Percentiles rank a stretch among this genome's conserved stretches.
Evolutionary conservation across 1,140 invertebrate species (phyloP).

Genomic region (Panulirus ornatus): DNA sequence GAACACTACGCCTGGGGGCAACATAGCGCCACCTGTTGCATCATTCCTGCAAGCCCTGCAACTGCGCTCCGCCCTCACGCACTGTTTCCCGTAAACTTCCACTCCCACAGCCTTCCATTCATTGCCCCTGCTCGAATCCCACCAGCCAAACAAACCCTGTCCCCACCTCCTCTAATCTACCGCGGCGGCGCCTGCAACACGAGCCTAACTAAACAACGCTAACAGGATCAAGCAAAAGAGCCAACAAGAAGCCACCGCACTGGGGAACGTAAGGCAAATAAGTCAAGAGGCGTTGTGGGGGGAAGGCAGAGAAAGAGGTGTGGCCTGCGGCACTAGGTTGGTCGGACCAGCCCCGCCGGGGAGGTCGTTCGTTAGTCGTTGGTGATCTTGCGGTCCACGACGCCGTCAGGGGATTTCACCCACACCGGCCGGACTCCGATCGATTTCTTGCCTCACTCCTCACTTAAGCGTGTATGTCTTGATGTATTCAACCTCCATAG

Average conservation of each 20-base stretch:
- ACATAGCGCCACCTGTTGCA: conserved; percentile 56
- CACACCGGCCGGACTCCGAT: neutral
- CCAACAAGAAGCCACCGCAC: conserved; percentile 11
- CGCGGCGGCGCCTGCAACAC: neutral
- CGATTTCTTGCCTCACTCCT: conserved; percentile 26
- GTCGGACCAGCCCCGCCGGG: conserved; percentile 58
- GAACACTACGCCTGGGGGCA: neutral
- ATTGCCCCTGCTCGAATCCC: neutral
- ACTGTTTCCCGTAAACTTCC: neutral
- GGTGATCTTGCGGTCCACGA: neutral
- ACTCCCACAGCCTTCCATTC: conserved; percentile 14
- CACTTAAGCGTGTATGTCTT: too few relatives aligned
- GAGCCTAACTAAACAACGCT: conserved; percentile 4
- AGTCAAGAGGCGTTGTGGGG: neutral
- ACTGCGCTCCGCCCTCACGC: neutral
- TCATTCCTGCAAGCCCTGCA: conserved; percentile 21
- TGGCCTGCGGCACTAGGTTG: conserved; percentile 59
- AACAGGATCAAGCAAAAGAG: too few relatives aligned
- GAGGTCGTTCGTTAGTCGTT: conserved; percentile 46
- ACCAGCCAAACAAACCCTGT: conserved; percentile 3
- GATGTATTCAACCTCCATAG: too few relatives aligned
- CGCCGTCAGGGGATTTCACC: conserved; percentile 43
- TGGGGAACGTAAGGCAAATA: conserved; percentile 13
- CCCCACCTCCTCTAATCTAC: neutral
- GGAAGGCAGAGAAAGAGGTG: conserved; percentile 46